These are phyloP conservation scores for Argyresthia goedartella DNA, from an alignment of 2,888 invertebrate species.

Conservation along the genomic window DNA sequence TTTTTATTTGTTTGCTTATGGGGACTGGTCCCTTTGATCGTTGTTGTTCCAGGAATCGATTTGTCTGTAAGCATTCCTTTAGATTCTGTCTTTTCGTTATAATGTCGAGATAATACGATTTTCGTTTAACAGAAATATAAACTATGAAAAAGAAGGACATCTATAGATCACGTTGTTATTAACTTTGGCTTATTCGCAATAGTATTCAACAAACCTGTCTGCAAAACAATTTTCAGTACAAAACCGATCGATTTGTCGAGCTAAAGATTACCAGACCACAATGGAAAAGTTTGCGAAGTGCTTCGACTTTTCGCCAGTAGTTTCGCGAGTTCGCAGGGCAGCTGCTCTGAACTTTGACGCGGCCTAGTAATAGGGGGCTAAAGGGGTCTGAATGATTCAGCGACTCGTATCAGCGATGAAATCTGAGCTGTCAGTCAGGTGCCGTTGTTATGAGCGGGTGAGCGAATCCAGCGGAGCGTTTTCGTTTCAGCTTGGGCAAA, in stretches of 20 bases:
- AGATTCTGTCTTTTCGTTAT: neutral
- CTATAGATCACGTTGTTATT: neutral
- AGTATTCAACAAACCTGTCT: no score
- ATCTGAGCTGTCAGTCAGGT: no score
- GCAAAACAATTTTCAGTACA: neutral
- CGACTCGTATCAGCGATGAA: no score
- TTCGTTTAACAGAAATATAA: neutral
- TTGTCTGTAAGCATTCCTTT: slow-evolving; percentile 1
- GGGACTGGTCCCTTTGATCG: slow-evolving; percentile 61
- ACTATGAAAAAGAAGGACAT: neutral
- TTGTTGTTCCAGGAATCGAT: slow-evolving; percentile 35
- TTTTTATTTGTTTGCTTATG: slow-evolving; percentile 63
- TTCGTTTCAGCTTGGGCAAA: no score
- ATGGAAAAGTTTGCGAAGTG: slow-evolving; percentile 15
- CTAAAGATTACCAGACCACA: slow-evolving; percentile 9
- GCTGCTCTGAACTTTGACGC: slow-evolving; percentile 25
- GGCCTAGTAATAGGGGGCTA: neutral
- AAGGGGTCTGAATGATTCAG: no score
- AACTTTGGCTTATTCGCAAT: no score
- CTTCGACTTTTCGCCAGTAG: slow-evolving; percentile 32
- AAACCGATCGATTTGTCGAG: slow-evolving; percentile 1
- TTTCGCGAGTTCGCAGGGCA: slow-evolving; percentile 30
- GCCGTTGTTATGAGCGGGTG: no score
- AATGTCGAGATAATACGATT: neutral
- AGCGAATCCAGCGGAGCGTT: no score